Evolutionary conservation across 1,140 invertebrate genomes (phyloP).

Genomic region (Luehdorfia chinensis): DNA sequence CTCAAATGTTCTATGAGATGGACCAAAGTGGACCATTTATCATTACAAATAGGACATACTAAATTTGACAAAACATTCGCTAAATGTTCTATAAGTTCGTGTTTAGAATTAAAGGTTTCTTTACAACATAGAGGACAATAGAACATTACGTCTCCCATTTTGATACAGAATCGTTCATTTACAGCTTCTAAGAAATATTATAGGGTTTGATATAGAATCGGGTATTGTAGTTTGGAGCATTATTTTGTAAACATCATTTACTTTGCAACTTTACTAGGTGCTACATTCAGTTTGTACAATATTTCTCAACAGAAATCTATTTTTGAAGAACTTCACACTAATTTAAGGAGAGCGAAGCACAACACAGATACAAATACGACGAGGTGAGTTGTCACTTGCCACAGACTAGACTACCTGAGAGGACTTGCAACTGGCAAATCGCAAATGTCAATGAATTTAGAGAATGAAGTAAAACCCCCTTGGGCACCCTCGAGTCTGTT

Average conservation of each 20-base stretch:
- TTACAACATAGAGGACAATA: slow-evolving; percentile 82
- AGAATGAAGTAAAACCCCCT: too few relatives aligned
- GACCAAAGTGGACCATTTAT: slow-evolving; percentile 72
- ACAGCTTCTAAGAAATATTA: not conserved
- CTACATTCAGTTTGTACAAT: slow-evolving; percentile 63
- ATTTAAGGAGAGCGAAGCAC: slow-evolving; percentile 31
- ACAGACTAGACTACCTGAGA: too few relatives aligned
- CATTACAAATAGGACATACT: slow-evolving; percentile 78
- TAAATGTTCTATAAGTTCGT: slow-evolving; percentile 79
- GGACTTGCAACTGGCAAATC: too few relatives aligned
- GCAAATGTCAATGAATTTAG: too few relatives aligned
- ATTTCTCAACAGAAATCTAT: slow-evolving; percentile 60
- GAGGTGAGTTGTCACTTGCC: too few relatives aligned
- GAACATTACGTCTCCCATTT: slow-evolving; percentile 76
- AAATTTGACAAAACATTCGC: slow-evolving; percentile 78
- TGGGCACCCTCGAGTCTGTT: too few relatives aligned
- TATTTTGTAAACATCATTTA: slow-evolving; percentile 54
- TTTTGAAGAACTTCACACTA: slow-evolving; percentile 75
- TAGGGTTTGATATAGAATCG: not conserved
- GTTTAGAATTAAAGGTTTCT: slow-evolving; percentile 77
- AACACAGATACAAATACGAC: too few relatives aligned
- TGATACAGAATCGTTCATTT: slow-evolving; percentile 23
- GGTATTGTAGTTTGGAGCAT: slow-evolving; percentile 17
- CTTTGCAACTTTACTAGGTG: slow-evolving; percentile 31
- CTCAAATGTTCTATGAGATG: slow-evolving; percentile 77